Conservation (phyloP, 2,888 invertebrate genomes). For the Sussaba pulchella region DNA sequence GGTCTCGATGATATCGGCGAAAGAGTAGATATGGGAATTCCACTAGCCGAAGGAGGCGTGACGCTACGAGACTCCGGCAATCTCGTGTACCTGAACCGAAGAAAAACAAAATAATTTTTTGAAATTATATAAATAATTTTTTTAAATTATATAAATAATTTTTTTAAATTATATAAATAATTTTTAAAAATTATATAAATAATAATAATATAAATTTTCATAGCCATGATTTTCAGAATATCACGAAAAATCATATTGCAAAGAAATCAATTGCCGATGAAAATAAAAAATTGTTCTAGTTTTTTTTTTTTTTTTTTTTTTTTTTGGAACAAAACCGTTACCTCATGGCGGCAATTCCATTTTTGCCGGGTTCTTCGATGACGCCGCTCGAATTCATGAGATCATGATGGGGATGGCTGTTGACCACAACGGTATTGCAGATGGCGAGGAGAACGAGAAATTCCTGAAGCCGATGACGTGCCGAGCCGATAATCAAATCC, state of each 20-base stretch:
- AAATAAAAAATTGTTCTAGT: too few relatives aligned
- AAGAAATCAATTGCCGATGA: too few relatives aligned
- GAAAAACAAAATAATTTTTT: constrained; percentile 33
- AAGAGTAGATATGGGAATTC: constrained; percentile 54
- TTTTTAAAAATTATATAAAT: too few relatives aligned
- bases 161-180: not conserved
- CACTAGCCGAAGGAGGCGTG: constrained; percentile 86
- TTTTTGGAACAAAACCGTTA: constrained; percentile 57
- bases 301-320: too few relatives aligned
- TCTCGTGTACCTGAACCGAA: constrained; percentile 87
- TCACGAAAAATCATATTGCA: too few relatives aligned
- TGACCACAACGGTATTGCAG: constrained; percentile 98
- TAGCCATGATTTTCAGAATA: not conserved
- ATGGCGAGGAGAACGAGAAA: constrained; percentile 96
- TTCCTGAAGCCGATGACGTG: constrained; percentile 90
- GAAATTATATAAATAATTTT: not conserved
- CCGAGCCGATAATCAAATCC: constrained; percentile 87
- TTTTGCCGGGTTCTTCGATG: constrained; percentile 85
- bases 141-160: not conserved
- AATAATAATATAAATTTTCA: not conserved
- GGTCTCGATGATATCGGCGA: constrained; percentile 64
- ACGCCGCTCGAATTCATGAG: constrained; percentile 90
- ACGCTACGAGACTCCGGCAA: constrained; percentile 92
- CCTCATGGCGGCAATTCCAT: constrained; percentile 76
- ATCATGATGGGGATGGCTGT: constrained; percentile 92